Evolutionary conservation across 2,113 vertebrate genomes (phyloP).

Genomic region (Phalacrocorax aristotelis): DNA sequence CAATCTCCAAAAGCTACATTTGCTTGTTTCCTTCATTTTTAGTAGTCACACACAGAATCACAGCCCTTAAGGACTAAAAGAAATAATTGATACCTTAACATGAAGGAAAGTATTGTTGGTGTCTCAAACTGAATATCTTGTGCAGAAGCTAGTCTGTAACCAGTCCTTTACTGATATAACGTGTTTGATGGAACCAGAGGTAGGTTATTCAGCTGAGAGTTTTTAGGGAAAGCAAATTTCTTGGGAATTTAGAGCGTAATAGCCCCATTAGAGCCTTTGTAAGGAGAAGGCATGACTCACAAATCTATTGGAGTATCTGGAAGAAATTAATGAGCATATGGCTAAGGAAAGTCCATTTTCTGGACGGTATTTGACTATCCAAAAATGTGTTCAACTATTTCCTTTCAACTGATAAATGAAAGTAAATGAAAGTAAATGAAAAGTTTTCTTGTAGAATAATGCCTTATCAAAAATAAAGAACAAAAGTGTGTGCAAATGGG

Average conservation of each 20-base stretch:
- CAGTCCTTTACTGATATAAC: neutral
- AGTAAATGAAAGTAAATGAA: neutral
- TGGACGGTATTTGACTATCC: neutral
- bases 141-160: neutral
- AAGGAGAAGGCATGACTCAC: neutral
- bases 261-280: neutral
- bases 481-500: neutral
- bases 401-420: neutral
- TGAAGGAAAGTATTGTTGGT: neutral
- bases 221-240: neutral
- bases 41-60: neutral
- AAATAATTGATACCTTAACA: neutral
- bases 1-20: neutral
- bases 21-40: neutral
- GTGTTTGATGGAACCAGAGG: neutral
- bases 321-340: conserved; percentile 16
- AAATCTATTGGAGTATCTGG: neutral
- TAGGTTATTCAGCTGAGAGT: neutral
- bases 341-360: neutral
- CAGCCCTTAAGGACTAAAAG: neutral
- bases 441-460: neutral
- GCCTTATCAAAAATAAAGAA: neutral
- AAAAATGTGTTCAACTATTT: neutral
- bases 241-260: neutral
- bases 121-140: neutral